Conservation (phyloP, 2,797 vertebrate genomes). For the Zonotrichia albicollis region DNA sequence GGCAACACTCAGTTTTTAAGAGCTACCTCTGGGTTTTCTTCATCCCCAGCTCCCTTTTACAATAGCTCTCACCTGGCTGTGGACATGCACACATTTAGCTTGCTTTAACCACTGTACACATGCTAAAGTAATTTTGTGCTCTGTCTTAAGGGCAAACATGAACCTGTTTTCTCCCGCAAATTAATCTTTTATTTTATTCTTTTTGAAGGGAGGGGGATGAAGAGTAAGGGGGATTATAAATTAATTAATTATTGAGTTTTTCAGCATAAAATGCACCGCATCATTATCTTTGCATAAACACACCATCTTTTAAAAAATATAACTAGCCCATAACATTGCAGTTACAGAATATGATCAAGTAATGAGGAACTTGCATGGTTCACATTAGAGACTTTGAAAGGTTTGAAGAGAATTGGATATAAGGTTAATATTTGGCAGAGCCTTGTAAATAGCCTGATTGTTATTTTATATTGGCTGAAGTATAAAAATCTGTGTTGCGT, state of each 20-base stretch:
- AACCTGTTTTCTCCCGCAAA: constrained; percentile 72
- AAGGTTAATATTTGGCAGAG: constrained; percentile 82
- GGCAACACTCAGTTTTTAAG: neutral
- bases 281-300: constrained; percentile 80
- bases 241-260: constrained; percentile 75
- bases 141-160: constrained; percentile 74
- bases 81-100: constrained; percentile 40
- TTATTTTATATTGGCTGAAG: constrained; percentile 81
- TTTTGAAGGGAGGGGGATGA: neutral
- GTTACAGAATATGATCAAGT: constrained; percentile 69
- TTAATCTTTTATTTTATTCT: constrained; percentile 69
- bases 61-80: constrained; percentile 61
- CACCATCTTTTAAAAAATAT: constrained; percentile 72
- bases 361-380: constrained; percentile 74
- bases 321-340: constrained; percentile 60
- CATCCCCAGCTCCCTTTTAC: constrained; percentile 21
- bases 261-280: constrained; percentile 68
- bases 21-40: constrained; percentile 12
- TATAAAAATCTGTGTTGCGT: constrained; percentile 70
- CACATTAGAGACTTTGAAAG: constrained; percentile 76
- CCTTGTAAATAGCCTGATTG: constrained; percentile 81
- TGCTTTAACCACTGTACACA: constrained; percentile 40
- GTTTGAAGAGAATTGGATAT: constrained; percentile 75
- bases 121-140: constrained; percentile 68
- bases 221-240: constrained; percentile 60